Conservation (phyloP, 1,140 invertebrate species). For the Cotesia typhae region DNA sequence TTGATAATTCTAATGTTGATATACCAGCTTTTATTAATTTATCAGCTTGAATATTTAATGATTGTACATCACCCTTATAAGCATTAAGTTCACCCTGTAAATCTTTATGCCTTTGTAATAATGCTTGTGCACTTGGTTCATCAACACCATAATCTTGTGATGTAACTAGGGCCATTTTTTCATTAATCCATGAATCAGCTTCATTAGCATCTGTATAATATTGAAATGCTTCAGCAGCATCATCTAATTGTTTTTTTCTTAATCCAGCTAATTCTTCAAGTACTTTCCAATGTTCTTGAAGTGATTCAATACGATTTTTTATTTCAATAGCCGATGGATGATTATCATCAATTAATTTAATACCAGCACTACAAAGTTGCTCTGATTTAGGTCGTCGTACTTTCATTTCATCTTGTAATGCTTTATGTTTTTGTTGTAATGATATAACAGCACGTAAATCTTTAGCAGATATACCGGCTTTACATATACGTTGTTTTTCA, state of each 20-base stretch:
- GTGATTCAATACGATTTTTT: slow-evolving; percentile 78
- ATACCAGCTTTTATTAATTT: slow-evolving; percentile 83
- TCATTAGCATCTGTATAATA: slow-evolving; percentile 98
- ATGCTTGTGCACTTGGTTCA: slow-evolving; percentile 86
- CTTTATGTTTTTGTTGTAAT: slow-evolving; percentile 94
- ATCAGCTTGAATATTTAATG: slow-evolving; percentile 86
- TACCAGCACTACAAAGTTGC: slow-evolving; percentile 77
- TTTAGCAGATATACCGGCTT: slow-evolving; percentile 89
- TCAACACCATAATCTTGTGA: slow-evolving; percentile 89
- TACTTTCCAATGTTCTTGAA: slow-evolving; percentile 86
- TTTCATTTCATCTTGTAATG: slow-evolving; percentile 91
- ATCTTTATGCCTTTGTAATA: slow-evolving; percentile 86
- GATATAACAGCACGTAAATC: slow-evolving; percentile 90
- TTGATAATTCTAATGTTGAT: slow-evolving; percentile 76
- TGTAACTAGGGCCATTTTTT: slow-evolving; percentile 88
- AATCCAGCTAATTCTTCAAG: slow-evolving; percentile 85
- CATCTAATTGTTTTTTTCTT: slow-evolving; percentile 86
- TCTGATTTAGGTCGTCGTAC: slow-evolving; percentile 82
- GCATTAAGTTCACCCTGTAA: slow-evolving; percentile 91
- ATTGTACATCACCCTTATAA: slow-evolving; percentile 88
- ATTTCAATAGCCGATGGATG: slow-evolving; percentile 83
- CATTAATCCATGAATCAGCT: slow-evolving; percentile 96
- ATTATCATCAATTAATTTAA: slow-evolving; percentile 78
- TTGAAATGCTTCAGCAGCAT: slow-evolving; percentile 93
- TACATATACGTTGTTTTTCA: slow-evolving; percentile 91